Percentiles rank a stretch among this genome's conserved stretches.
Evolutionary conservation across 2,797 vertebrate genomes (phyloP).

Genomic region (Halcyon badia): DNA sequence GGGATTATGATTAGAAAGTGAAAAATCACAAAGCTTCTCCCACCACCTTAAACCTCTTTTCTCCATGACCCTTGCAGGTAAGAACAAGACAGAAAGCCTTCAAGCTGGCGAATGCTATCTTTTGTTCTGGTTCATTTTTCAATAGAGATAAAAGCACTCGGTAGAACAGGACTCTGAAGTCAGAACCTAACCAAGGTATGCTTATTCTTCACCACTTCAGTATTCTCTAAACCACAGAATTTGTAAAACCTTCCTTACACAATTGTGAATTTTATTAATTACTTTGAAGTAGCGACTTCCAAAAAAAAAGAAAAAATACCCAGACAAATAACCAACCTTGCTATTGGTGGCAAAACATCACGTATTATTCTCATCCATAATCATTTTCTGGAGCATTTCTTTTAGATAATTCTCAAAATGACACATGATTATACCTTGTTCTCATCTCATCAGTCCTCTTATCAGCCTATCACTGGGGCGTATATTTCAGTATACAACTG

Average conservation of each 20-base stretch:
- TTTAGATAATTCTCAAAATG: neutral
- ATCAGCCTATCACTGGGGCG: neutral
- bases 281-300: neutral
- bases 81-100: neutral
- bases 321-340: neutral
- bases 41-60: neutral
- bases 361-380: neutral
- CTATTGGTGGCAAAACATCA: neutral
- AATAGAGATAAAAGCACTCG: neutral
- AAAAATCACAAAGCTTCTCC: neutral
- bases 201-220: neutral
- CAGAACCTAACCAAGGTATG: neutral
- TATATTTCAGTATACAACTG: neutral
- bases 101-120: neutral
- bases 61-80: neutral
- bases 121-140: neutral
- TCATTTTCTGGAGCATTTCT: neutral
- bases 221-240: neutral
- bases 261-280: neutral
- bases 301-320: neutral
- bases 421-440: neutral
- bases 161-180: neutral
- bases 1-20: slow-evolving; percentile 5
- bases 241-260: neutral
- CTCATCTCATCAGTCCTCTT: neutral